phyloP scores from a whole-genome alignment of 1,140 invertebrate genomes.

The Lordiphosa stackelbergi region DNA sequence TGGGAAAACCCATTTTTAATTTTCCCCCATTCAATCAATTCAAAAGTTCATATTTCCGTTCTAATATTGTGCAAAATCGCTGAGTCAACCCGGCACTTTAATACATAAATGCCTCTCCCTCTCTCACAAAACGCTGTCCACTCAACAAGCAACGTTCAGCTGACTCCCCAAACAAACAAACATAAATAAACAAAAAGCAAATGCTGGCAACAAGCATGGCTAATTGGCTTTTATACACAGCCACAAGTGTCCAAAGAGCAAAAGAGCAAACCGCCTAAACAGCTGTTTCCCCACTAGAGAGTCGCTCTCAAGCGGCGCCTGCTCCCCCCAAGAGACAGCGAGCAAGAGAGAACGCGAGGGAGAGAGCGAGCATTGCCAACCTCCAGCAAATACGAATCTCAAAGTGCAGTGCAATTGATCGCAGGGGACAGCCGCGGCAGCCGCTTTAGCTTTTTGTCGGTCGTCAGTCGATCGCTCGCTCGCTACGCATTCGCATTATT shows the following conservation, averaged over 20 bases:
- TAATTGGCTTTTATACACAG: slow-evolving; percentile 38
- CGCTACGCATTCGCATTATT: slow-evolving; percentile 26
- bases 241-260: slow-evolving; percentile 32
- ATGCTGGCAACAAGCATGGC: slow-evolving; percentile 40
- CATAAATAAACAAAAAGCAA: slow-evolving; percentile 45
- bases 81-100: slow-evolving; percentile 36
- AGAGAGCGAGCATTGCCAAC: slow-evolving; percentile 30
- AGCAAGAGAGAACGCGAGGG: slow-evolving; percentile 5
- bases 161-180: slow-evolving; percentile 37
- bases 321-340: neutral
- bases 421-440: slow-evolving; percentile 16
- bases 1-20: too few relatives aligned
- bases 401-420: slow-evolving; percentile 68
- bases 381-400: slow-evolving; percentile 42
- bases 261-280: slow-evolving; percentile 11
- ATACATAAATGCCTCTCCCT: slow-evolving; percentile 6
- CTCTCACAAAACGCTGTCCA: slow-evolving; percentile 21
- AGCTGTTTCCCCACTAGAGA: slow-evolving; percentile 28
- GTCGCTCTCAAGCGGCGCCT: neutral
- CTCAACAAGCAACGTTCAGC: slow-evolving; percentile 13
- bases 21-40: too few relatives aligned
- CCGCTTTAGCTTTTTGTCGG: slow-evolving; percentile 31
- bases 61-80: slow-evolving; percentile 17
- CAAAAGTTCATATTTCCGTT: neutral
- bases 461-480: slow-evolving; percentile 16